Evolutionary conservation across 2,888 invertebrate species (phyloP).

Genomic region (Conchocele bisecta): DNA sequence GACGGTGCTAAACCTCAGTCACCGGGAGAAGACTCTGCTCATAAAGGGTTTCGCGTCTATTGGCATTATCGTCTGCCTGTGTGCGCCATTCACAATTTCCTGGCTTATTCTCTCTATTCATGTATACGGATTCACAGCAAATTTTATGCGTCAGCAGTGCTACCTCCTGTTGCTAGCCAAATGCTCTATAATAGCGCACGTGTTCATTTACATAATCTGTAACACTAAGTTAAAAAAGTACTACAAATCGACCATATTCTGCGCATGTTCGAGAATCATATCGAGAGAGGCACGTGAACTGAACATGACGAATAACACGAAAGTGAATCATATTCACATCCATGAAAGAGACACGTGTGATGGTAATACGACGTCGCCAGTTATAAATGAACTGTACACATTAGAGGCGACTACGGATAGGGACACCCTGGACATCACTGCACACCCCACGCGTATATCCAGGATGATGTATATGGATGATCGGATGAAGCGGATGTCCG

Average conservation of each 20-base stretch:
- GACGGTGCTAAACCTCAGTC: no score
- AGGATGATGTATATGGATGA: no score
- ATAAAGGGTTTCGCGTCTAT: constrained; percentile 28
- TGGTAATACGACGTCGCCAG: no score
- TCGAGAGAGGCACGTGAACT: neutral
- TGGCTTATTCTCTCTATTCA: neutral
- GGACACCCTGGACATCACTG: no score
- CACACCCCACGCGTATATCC: no score
- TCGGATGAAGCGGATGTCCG: no score
- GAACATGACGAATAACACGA: neutral
- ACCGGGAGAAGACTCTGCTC: constrained; percentile 21
- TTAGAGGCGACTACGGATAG: no score
- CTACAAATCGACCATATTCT: neutral
- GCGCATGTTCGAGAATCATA: neutral
- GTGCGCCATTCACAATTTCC: constrained; percentile 16
- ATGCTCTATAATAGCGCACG: constrained; percentile 14
- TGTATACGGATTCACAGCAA: neutral
- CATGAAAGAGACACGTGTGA: no score
- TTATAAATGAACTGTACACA: no score
- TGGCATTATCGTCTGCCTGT: constrained; percentile 4
- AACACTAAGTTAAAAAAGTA: constrained; percentile 29
- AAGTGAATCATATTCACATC: neutral
- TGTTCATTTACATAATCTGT: constrained; percentile 22
- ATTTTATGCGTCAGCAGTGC: neutral
- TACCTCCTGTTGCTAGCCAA: constrained; percentile 33